Conservation (phyloP, 2,888 invertebrate species). For the Tenthredo distinguenda region DNA sequence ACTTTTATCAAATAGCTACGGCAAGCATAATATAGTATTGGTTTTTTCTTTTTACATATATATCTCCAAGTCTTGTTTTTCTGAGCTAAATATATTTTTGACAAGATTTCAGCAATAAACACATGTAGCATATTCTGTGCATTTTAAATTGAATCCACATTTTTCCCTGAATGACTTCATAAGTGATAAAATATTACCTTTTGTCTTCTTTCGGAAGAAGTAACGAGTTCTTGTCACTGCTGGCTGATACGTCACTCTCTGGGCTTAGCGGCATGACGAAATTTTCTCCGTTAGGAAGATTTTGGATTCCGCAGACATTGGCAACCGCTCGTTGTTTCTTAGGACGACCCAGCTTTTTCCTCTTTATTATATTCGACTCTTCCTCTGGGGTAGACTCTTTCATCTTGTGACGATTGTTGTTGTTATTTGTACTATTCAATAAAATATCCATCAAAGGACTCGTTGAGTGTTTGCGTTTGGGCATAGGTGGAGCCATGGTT, state of each 20-base stretch:
- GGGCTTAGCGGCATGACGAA: conserved; percentile 77
- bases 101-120: not conserved
- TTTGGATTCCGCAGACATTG: conserved; percentile 63
- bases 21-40: not conserved
- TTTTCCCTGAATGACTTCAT: not conserved
- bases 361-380: conserved; percentile 62
- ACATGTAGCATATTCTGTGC: not conserved
- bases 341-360: conserved; percentile 68
- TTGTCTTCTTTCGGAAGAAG: conserved; percentile 72
- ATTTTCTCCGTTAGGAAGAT: conserved; percentile 72
- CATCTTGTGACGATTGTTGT: conserved; percentile 68
- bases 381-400: conserved; percentile 60
- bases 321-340: conserved; percentile 65
- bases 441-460: conserved; percentile 72
- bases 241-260: conserved; percentile 77
- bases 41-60: not conserved
- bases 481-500: conserved; percentile 69
- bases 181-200: conserved; percentile 64
- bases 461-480: conserved; percentile 67
- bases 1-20: conserved; percentile 4
- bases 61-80: not conserved
- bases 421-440: conserved; percentile 70
- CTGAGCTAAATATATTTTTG: not conserved
- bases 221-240: conserved; percentile 71
- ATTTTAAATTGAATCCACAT: not conserved